Conservation (phyloP, 2,113 vertebrate genomes). For the Bufo gargarizans region DNA sequence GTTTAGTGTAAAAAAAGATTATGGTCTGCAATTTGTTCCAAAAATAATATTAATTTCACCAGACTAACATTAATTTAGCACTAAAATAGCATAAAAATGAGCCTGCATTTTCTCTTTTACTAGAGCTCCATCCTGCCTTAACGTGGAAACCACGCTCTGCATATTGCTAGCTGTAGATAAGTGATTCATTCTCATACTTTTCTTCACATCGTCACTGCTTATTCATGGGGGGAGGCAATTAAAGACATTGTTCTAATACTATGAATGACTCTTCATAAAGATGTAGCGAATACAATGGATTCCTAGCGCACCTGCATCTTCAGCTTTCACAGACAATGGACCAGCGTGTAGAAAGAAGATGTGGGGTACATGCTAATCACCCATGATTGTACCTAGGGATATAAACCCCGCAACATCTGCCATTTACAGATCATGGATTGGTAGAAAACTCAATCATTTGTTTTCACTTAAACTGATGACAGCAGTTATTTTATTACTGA, state of each 20-base stretch:
- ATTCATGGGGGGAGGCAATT: slow-evolving; percentile 22
- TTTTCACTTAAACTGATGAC: too few relatives aligned
- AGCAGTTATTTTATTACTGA: too few relatives aligned
- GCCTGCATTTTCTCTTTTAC: neutral
- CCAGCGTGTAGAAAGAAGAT: neutral
- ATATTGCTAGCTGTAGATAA: neutral
- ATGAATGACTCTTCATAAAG: neutral
- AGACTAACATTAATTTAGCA: too few relatives aligned
- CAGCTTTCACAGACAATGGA: slow-evolving; percentile 1
- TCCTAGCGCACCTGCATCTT: slow-evolving; percentile 6
- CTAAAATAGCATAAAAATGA: neutral
- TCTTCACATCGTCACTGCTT: neutral
- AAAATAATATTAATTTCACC: too few relatives aligned
- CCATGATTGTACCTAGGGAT: neutral
- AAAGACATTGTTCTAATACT: slow-evolving; percentile 21
- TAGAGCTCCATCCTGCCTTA: neutral
- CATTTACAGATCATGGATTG: too few relatives aligned
- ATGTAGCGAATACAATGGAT: slow-evolving; percentile 24
- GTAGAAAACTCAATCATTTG: neutral
- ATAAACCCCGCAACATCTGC: too few relatives aligned
- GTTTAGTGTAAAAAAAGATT: too few relatives aligned
- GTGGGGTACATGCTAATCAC: neutral
- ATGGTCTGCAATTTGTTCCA: too few relatives aligned
- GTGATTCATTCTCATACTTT: neutral
- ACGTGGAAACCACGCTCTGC: neutral